These are phyloP conservation scores for Onychostoma macrolepis DNA, from an alignment of 2,113 vertebrate species.

Conservation along the genomic window DNA sequence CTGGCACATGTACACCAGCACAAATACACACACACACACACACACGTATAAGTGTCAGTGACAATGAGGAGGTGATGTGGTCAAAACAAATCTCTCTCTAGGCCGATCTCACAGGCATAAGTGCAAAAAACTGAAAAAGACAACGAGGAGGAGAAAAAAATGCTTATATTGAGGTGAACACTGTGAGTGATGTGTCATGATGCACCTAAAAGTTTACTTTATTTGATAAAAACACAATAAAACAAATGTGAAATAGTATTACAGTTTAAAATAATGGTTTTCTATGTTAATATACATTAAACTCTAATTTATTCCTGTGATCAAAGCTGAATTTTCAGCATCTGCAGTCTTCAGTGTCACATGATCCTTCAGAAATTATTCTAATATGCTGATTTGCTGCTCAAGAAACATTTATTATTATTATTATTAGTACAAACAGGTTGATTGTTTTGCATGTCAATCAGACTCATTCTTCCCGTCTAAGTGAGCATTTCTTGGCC, in stretches of 20 bases:
- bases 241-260: neutral
- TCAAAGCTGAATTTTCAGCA: neutral
- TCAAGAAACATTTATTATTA: neutral
- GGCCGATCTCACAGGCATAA: constrained; percentile 46
- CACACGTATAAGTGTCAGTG: constrained; percentile 48
- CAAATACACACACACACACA: constrained; percentile 22
- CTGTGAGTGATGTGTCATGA: neutral
- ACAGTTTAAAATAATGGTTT: neutral
- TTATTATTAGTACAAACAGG: neutral
- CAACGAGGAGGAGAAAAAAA: neutral
- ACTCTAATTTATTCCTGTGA: neutral
- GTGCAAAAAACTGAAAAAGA: constrained; percentile 33
- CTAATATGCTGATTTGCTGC: neutral
- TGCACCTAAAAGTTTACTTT: neutral
- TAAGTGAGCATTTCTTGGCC: neutral
- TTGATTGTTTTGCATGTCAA: too few relatives aligned
- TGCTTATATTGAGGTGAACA: neutral
- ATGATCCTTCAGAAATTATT: neutral
- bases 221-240: neutral
- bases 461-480: neutral
- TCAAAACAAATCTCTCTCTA: neutral
- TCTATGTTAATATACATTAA: neutral
- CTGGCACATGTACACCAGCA: constrained; percentile 46
- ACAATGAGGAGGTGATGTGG: constrained; percentile 49
- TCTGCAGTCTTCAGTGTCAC: neutral